These are phyloP conservation scores for Entomobrya proxima DNA, from an alignment of 2,888 invertebrate species.

Conservation along the genomic window DNA sequence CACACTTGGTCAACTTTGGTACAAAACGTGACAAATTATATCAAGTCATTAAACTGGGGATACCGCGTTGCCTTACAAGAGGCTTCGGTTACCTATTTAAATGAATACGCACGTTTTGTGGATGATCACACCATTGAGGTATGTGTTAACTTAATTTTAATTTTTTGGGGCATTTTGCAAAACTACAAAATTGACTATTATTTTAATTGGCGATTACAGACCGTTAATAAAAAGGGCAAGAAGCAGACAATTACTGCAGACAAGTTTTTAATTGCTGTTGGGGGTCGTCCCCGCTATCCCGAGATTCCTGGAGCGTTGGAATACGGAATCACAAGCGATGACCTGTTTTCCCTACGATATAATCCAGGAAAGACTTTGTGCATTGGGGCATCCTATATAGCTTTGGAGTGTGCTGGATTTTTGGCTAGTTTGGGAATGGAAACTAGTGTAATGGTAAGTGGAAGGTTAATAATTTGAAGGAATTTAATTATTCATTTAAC, in stretches of 20 bases:
- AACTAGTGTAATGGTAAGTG: slow-evolving; percentile 85
- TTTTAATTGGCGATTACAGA: slow-evolving; percentile 76
- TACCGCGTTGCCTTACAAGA: slow-evolving; percentile 93
- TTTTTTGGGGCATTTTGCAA: not conserved
- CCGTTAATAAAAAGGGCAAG: slow-evolving; percentile 83
- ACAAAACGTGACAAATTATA: slow-evolving; percentile 89
- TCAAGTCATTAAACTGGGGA: slow-evolving; percentile 97
- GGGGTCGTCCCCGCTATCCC: slow-evolving; percentile 95
- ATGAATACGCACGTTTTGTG: slow-evolving; percentile 73
- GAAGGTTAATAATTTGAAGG: not conserved
- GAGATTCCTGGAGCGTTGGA: slow-evolving; percentile 91
- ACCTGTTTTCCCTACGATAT: slow-evolving; percentile 89
- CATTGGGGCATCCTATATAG: slow-evolving; percentile 91
- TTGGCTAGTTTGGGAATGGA: slow-evolving; percentile 91
- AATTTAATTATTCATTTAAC: not conserved
- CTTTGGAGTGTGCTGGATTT: slow-evolving; percentile 96
- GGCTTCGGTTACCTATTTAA: slow-evolving; percentile 73
- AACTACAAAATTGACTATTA: no score
- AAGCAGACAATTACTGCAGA: slow-evolving; percentile 81
- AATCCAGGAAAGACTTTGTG: slow-evolving; percentile 93
- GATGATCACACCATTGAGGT: slow-evolving; percentile 72
- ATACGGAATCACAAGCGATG: slow-evolving; percentile 93
- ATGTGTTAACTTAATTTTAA: no score
- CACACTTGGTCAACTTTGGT: slow-evolving; percentile 85
- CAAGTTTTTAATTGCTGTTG: slow-evolving; percentile 91